Conservation (phyloP, 1,140 invertebrate genomes). For the Eubasilissa regina region DNA sequence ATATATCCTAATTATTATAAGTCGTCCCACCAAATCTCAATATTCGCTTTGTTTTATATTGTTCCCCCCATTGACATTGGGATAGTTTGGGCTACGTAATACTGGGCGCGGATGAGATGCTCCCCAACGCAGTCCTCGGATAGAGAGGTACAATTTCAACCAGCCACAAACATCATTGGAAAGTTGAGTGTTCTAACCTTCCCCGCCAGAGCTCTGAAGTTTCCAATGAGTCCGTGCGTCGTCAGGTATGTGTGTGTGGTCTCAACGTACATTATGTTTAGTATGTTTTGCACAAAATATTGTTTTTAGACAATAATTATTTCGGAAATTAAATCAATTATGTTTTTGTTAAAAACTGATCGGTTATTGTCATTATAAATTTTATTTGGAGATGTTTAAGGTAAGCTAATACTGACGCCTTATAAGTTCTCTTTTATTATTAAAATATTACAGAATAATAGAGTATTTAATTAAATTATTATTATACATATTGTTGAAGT, state of each 20-base stretch:
- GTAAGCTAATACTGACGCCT: constrained; percentile 57
- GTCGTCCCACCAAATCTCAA: constrained; percentile 22
- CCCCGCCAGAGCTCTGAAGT: constrained; percentile 51
- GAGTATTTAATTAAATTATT: constrained; percentile 74
- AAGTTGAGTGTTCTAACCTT: constrained; percentile 52
- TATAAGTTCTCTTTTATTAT: constrained; percentile 60
- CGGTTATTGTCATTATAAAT: constrained; percentile 54
- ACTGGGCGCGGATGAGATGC: no score
- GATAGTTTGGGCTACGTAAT: constrained; percentile 21
- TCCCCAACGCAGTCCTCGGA: neutral
- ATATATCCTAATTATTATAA: constrained; percentile 52
- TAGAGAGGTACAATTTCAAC: constrained; percentile 48
- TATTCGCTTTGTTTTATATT: constrained; percentile 31
- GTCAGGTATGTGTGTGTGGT: neutral
- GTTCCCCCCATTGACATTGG: neutral
- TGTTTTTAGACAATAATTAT: constrained; percentile 60
- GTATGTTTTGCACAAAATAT: constrained; percentile 59
- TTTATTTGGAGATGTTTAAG: constrained; percentile 57
- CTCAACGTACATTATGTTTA: constrained; percentile 54
- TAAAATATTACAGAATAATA: constrained; percentile 71
- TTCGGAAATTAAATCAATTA: constrained; percentile 48
- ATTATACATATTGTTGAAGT: constrained; percentile 76
- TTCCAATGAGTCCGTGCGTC: constrained; percentile 28
- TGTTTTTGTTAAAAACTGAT: constrained; percentile 45
- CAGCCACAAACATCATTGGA: constrained; percentile 49